phyloP scores from a whole-genome alignment of 1,140 invertebrate species.

The Scaptomyza hsui region DNA sequence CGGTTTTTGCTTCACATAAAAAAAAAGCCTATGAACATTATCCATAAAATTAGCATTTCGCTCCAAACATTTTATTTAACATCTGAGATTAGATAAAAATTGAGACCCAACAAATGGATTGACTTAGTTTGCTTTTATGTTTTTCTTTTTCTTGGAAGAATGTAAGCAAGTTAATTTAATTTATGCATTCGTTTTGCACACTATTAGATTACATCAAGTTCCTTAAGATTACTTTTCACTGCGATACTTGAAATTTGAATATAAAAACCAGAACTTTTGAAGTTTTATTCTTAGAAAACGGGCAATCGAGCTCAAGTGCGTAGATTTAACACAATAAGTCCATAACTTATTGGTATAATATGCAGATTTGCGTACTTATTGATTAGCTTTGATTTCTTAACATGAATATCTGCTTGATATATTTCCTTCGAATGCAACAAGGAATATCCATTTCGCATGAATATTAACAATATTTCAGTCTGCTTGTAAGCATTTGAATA shows the following conservation, averaged over 20 bases:
- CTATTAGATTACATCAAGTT: conserved; percentile 31
- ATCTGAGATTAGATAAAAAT: conserved; percentile 63
- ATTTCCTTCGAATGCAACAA: not conserved
- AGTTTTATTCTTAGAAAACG: conserved; percentile 12
- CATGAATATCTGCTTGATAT: not conserved
- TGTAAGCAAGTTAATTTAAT: conserved; percentile 43
- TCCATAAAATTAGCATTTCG: conserved; percentile 67
- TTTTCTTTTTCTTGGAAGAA: conserved; percentile 12
- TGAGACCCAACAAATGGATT: conserved; percentile 14
- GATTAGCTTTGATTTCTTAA: not conserved
- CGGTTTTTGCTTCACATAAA: conserved; percentile 49
- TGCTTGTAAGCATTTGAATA: conserved; percentile 9
- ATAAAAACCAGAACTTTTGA: conserved; percentile 6
- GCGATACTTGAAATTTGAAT: conserved; percentile 17
- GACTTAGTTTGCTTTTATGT: conserved; percentile 2
- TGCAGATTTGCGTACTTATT: conserved; percentile 1
- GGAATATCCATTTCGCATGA: not conserved
- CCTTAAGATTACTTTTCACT: conserved; percentile 22
- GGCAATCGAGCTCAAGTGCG: not conserved
- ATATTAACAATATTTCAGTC: conserved; percentile 1
- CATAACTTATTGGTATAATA: not conserved
- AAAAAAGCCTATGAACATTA: conserved; percentile 54
- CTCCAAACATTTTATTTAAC: conserved; percentile 56
- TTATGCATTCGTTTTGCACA: conserved; percentile 37
- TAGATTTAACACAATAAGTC: not conserved